Evolutionary conservation across 1,140 invertebrate species (phyloP), one percentile per base, ranked within the genome.

Genomic region (Physella acuta): DNA sequence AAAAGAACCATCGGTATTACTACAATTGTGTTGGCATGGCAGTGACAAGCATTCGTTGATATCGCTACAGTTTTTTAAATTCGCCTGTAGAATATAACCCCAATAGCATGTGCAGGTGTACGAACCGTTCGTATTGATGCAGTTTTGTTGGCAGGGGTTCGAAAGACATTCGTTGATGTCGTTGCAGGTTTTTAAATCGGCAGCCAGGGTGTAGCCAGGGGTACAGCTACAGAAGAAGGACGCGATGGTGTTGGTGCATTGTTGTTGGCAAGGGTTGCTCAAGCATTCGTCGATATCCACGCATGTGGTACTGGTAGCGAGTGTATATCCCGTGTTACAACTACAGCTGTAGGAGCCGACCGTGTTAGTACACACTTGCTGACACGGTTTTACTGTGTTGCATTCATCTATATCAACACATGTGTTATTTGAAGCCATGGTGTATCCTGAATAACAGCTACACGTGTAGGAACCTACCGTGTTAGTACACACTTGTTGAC

Each of bases 241-340:
- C 0, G 72, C 73, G 20, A 49, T 36, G 3, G 71, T 71, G 62
- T 75, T 74, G n/a, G 8, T 70, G 68, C 75, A 76, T 11, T 33
- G 64, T 33, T 72, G 65, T 20, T 52, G n/a, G 37, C 71, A 68
- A 2, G 36, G 37, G 8, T 16, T 8, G 0, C 31, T 16, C 33
- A 52, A 11, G 36, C 59, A 73, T 53, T 73, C 71, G 30, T 73
- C 34, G 8, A 68, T 53, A 61, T 72, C 71, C 59, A 56, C 0
- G 53, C 52, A 55, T 16, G 11, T 55, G 24, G 11, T 24, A n/a
- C 31, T 44, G n/a, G 20, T 20, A 20, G 39, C 8, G 20, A 44
- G 8, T 11, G 8, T 8, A 44, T 5, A 4, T 36, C 58, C 58
- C 2, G 31, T 1, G 14, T 20, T 3, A 33, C 11, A 60, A 2